Percentiles rank a stretch among this genome's conserved stretches.
These are phyloP conservation scores for Macrocentrus cingulum DNA, from an alignment of 1,140 invertebrate genomes.

Conservation along the genomic window DNA sequence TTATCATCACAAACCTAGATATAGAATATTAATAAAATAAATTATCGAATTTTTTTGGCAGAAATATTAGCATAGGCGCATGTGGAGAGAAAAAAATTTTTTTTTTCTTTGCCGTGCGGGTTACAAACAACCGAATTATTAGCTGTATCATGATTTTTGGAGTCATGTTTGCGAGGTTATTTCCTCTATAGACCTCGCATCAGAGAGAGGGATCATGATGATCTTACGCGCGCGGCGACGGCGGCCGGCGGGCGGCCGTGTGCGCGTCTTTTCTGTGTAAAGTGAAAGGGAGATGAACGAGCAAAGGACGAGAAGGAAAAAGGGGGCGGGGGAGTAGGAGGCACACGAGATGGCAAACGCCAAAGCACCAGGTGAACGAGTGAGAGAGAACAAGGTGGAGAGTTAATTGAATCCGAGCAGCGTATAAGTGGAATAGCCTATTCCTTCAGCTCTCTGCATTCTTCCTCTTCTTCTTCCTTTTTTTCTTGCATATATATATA, in stretches of 20 bases:
- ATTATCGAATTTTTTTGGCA: neutral
- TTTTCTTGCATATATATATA: conserved; percentile 26
- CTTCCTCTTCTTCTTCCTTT: conserved; percentile 16
- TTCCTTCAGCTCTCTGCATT: conserved; percentile 40
- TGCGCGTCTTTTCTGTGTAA: no score
- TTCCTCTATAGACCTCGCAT: no score
- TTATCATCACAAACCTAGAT: no score
- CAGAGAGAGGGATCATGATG: no score
- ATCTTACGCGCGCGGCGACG: no score
- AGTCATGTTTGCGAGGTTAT: neutral
- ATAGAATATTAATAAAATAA: neutral
- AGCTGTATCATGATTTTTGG: no score
- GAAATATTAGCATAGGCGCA: neutral
- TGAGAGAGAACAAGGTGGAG: conserved; percentile 54
- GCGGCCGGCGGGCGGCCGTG: neutral
- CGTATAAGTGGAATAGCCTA: conserved; percentile 60
- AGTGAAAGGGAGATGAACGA: conserved; percentile 7
- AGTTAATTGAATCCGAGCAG: conserved; percentile 61
- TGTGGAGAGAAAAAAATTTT: no score
- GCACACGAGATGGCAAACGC: conserved; percentile 38
- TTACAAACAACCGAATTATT: no score
- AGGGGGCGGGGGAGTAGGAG: conserved; percentile 16
- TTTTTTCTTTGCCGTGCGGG: neutral
- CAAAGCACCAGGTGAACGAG: conserved; percentile 22
- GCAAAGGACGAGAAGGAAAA: conserved; percentile 20